Evolutionary conservation across 2,888 invertebrate species (phyloP), one percentile per base, ranked within the genome.

Genomic region (Cotesia congregata): DNA sequence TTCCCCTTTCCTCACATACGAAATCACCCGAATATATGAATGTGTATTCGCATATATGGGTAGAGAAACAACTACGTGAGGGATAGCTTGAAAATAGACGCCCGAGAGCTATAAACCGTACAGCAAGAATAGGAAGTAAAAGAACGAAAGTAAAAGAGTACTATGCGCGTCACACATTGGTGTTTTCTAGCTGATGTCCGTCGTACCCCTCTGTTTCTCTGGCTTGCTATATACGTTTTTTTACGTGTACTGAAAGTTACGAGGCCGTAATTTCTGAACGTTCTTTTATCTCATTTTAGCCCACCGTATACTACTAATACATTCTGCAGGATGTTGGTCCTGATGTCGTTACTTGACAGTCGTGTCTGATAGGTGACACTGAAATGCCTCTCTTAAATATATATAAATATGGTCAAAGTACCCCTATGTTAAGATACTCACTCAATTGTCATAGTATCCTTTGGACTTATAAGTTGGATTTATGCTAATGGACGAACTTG

Each of bases 171-270:
- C 75, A 62, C 61, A 74, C 40, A 30, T 15, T 65, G 67, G 41
- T 50, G 61, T 74, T 50, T 12, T 50, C 12, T 50, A 4, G 50
- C 50, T 50, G 50, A 50, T 50, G 50, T 64, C 72, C 68, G 73
- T 76, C 69, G 75, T 81, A 83, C 84, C 84, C 83, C 82, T 84
- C 83, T 83, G 82, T 85, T 50, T 83, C 79, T 65, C 79, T 79
- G 85, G 84, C 85, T 85, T 86, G 9, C 50, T 50, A 50, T 50
- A 84, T 83, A 83, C 84, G 85, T 86, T 86, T 84, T 86, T 84
- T 86, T 85, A 83, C 86, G 83, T 83, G 87, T 85, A 88, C 85
- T 81, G 83, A 85, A 85, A 88, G 87, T 88, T 88, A 88, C 87
- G 88, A 86, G 84, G 83, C 83, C 86, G 85, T 87, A 88, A 87